Evolutionary conservation across 2,888 invertebrate genomes (phyloP).

Genomic region (Mamestra brassicae): DNA sequence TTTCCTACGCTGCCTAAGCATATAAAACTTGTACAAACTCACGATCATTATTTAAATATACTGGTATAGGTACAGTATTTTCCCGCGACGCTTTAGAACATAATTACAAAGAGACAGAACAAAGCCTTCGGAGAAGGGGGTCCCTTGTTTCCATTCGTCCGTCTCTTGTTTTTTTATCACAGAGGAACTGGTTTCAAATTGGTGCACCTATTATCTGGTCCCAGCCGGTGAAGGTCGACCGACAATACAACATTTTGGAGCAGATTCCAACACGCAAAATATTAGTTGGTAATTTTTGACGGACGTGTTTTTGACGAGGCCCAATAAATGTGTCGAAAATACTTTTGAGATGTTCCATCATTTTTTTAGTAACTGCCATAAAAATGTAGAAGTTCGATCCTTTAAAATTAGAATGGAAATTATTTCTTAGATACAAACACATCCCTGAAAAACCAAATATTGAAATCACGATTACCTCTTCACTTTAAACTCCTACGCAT

Average conservation of each 20-base stretch:
- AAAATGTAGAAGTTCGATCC: neutral
- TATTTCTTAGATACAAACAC: neutral
- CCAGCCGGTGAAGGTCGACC: slow-evolving; percentile 86
- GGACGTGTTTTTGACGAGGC: slow-evolving; percentile 68
- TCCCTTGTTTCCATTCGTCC: slow-evolving; percentile 83
- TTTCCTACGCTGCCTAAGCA: too few species aligned
- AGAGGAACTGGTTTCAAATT: slow-evolving; percentile 88
- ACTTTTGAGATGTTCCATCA: neutral
- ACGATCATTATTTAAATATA: slow-evolving; percentile 16
- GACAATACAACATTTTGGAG: slow-evolving; percentile 85
- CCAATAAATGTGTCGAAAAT: slow-evolving; percentile 40
- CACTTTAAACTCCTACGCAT: slow-evolving; percentile 38
- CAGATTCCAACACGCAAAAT: slow-evolving; percentile 90
- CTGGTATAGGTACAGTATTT: slow-evolving; percentile 36
- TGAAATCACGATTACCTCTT: slow-evolving; percentile 15
- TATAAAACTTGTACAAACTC: neutral
- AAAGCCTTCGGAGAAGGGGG: slow-evolving; percentile 78
- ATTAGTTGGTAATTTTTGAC: slow-evolving; percentile 77
- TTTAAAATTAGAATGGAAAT: neutral
- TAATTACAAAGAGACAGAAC: slow-evolving; percentile 75
- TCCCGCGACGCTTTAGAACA: slow-evolving; percentile 56
- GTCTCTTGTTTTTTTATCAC: slow-evolving; percentile 80
- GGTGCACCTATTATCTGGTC: slow-evolving; percentile 89
- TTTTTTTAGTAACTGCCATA: neutral
- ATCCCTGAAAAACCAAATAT: neutral